Conservation (phyloP, 2,888 invertebrate species). For the Microctonus hyperodae region DNA sequence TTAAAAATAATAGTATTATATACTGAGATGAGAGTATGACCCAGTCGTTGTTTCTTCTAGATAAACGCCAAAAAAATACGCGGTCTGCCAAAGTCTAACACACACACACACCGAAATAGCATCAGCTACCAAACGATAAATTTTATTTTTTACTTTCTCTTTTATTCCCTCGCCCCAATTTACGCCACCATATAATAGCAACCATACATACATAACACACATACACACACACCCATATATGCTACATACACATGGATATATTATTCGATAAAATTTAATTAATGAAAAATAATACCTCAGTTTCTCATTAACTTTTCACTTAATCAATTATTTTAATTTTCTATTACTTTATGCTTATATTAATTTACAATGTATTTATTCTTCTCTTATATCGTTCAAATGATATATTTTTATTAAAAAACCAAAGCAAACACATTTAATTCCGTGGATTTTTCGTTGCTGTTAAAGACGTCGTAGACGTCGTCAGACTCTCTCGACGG, state of each 20-base stretch:
- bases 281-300: no score
- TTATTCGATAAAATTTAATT: no score
- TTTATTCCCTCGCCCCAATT: background rate
- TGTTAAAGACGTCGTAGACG: background rate
- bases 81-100: background rate
- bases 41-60: background rate
- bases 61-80: background rate
- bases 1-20: background rate
- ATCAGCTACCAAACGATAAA: background rate
- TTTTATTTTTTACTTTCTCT: background rate
- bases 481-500: conserved; percentile 39
- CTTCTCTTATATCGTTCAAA: no score
- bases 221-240: background rate
- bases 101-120: background rate
- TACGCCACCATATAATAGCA: no score
- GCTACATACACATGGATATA: no score
- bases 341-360: no score
- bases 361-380: no score
- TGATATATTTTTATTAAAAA: background rate
- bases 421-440: background rate
- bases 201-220: background rate
- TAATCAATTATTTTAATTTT: no score
- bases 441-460: background rate
- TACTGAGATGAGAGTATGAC: background rate
- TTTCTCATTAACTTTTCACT: no score